These are phyloP conservation scores for Meles meles DNA, from an alignment of 2,113 vertebrate species.

Conservation along the genomic window DNA sequence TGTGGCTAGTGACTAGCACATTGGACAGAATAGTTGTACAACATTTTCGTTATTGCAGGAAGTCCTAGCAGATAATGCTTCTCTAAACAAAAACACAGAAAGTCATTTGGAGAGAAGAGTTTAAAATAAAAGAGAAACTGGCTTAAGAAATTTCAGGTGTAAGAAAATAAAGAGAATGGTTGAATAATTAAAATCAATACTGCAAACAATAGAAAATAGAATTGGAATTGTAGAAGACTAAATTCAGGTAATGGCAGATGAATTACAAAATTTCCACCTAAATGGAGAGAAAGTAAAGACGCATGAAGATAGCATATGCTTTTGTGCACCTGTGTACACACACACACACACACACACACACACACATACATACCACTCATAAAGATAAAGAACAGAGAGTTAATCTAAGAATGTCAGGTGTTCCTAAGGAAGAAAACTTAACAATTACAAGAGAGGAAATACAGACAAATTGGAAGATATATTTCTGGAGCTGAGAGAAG, in stretches of 20 bases:
- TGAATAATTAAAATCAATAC: neutral
- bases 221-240: neutral
- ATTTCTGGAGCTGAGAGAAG: neutral
- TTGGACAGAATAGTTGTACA: neutral
- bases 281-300: neutral
- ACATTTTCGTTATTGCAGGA: neutral
- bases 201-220: neutral
- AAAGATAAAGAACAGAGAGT: neutral
- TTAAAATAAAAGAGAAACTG: neutral
- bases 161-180: neutral
- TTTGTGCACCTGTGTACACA: neutral
- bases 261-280: neutral
- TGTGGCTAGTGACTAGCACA: neutral
- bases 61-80: neutral
- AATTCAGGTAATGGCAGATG: neutral
- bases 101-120: neutral
- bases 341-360: neutral
- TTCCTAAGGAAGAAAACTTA: neutral
- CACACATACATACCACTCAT: neutral
- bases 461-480: neutral
- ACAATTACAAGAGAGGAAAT: neutral
- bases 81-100: neutral
- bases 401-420: neutral
- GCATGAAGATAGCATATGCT: neutral
- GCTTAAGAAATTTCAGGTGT: neutral